Conservation (phyloP, 2,888 invertebrate genomes). For the Leptothorax acervorum region DNA sequence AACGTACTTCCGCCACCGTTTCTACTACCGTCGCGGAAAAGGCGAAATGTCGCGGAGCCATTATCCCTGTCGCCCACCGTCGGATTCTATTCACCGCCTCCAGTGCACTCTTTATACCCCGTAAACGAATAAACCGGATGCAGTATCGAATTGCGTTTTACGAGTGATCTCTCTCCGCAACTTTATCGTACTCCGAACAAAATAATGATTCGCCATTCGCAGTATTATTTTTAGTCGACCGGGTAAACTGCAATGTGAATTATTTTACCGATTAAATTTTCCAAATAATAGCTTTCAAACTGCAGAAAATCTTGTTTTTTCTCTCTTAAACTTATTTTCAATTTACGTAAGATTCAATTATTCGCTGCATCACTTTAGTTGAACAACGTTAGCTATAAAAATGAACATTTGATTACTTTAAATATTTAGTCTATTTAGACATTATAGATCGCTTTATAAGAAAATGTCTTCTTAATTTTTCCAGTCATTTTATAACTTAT, state of each 20-base stretch:
- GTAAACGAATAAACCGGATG: conserved; percentile 62
- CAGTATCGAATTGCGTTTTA: conserved; percentile 53
- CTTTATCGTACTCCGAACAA: conserved; percentile 3
- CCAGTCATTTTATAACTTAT: neutral
- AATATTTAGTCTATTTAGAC: neutral
- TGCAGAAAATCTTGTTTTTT: neutral
- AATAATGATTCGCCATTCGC: conserved; percentile 23
- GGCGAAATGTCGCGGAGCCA: conserved; percentile 64
- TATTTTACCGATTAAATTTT: conserved; percentile 10
- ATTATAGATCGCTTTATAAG: neutral
- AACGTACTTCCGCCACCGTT: conserved; percentile 65
- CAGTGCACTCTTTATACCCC: conserved; percentile 32
- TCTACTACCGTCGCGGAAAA: conserved; percentile 59
- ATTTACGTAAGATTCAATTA: neutral
- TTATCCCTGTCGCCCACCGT: conserved; percentile 61
- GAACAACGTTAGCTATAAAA: neutral
- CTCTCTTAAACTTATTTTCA: neutral
- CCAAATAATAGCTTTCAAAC: neutral
- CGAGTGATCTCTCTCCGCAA: conserved; percentile 31
- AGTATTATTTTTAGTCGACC: conserved; percentile 7
- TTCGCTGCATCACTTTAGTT: neutral
- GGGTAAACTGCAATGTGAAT: neutral
- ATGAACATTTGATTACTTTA: neutral
- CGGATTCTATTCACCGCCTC: conserved; percentile 57
- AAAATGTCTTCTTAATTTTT: neutral